Conservation (phyloP, 2,113 vertebrate genomes). For the Aldabrachelys gigantea region DNA sequence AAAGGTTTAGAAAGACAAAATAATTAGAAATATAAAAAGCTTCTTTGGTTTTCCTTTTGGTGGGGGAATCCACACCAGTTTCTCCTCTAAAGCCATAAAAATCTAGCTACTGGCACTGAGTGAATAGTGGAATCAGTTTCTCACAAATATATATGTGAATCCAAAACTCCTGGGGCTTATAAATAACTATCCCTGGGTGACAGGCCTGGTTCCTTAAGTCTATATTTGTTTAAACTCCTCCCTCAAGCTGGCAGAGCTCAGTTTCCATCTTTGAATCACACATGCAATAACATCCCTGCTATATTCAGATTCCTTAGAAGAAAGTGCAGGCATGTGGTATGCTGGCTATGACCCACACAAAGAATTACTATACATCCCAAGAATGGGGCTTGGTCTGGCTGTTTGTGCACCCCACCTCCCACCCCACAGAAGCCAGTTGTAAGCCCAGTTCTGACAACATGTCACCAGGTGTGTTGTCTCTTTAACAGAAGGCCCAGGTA, state of each 20-base stretch:
- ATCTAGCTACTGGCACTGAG: constrained; percentile 21
- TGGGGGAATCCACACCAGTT: constrained; percentile 16
- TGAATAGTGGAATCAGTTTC: constrained; percentile 22
- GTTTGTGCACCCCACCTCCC: not conserved
- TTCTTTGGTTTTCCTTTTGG: not conserved
- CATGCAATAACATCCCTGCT: not conserved
- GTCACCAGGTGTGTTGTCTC: not conserved
- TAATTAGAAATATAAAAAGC: constrained; percentile 35
- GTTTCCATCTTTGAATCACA: not conserved
- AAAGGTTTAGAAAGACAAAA: constrained; percentile 18
- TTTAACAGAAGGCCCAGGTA: not conserved
- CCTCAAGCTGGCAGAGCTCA: not conserved
- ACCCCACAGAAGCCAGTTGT: not conserved
- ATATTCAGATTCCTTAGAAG: not conserved
- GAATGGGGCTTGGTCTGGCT: not conserved
- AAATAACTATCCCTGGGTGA: not conserved
- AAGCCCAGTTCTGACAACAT: not conserved
- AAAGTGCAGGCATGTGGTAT: not conserved
- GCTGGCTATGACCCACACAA: not conserved
- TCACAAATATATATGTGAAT: not conserved
- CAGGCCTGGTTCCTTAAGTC: constrained; percentile 4
- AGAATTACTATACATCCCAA: not conserved
- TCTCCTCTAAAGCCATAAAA: constrained; percentile 34
- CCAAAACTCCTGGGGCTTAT: constrained; percentile 16
- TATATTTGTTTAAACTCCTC: not conserved